Percentiles rank a stretch among this genome's conserved stretches.
These are phyloP conservation scores for Gouania willdenowi DNA, from an alignment of 2,797 vertebrate species.

Conservation along the genomic window DNA sequence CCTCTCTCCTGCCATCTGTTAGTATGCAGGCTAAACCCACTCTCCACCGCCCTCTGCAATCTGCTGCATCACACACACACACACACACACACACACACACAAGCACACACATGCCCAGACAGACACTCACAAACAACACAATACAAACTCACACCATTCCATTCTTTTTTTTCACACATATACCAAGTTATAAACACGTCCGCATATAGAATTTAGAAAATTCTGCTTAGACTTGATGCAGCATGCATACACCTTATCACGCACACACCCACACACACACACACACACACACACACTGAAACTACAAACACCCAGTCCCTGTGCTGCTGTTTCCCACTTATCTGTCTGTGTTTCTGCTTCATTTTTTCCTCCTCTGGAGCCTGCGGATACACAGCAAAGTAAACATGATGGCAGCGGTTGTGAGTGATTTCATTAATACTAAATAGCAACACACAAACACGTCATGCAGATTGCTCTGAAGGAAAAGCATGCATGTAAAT, in stretches of 20 bases:
- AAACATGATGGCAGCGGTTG: slow-evolving; percentile 19
- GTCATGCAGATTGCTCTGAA: too few species aligned
- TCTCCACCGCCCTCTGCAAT: slow-evolving; percentile 53
- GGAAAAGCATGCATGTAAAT: too few species aligned
- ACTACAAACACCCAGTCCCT: background rate
- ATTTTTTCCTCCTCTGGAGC: slow-evolving; percentile 4
- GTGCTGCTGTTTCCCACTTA: slow-evolving; percentile 5
- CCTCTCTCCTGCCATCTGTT: slow-evolving; percentile 64
- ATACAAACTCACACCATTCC: slow-evolving; percentile 11
- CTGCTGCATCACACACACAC: slow-evolving; percentile 40
- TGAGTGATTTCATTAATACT: slow-evolving; percentile 58
- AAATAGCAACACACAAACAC: too few species aligned
- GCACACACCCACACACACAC: slow-evolving; percentile 1
- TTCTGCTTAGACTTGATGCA: slow-evolving; percentile 1
- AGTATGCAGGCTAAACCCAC: slow-evolving; percentile 44
- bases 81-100: slow-evolving; percentile 8
- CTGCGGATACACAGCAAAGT: slow-evolving; percentile 18
- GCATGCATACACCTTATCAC: background rate
- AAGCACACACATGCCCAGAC: slow-evolving; percentile 7
- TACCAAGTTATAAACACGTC: slow-evolving; percentile 3
- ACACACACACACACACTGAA: background rate
- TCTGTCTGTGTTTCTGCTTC: background rate
- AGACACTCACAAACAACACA: slow-evolving; percentile 38
- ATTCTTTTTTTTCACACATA: background rate
- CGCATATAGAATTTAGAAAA: slow-evolving; percentile 5